Conservation (phyloP, 2,888 invertebrate genomes). For the Lordiphosa andalusiaca region DNA sequence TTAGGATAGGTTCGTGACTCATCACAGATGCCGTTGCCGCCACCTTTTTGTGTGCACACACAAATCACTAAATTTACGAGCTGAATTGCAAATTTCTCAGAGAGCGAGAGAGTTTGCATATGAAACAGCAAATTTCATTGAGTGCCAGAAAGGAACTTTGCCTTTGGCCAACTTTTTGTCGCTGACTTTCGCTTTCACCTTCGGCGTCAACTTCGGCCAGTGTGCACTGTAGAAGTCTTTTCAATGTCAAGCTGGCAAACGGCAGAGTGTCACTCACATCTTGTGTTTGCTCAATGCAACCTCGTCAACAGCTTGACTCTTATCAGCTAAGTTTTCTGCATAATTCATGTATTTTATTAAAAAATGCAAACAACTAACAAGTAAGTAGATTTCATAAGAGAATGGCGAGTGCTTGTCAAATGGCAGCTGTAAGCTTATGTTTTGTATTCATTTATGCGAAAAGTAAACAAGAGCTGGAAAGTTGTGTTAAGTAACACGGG, state of each 20-base stretch:
- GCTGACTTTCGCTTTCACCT: background rate
- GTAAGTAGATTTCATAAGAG: too few species aligned
- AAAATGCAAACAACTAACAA: conserved; percentile 46
- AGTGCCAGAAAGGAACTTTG: conserved; percentile 14
- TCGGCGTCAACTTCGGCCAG: background rate
- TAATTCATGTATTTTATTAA: conserved; percentile 62
- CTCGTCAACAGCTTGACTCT: conserved; percentile 18
- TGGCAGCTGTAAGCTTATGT: conserved; percentile 58
- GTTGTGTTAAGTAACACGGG: conserved; percentile 7
- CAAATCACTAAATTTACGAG: conserved; percentile 58
- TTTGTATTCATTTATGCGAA: conserved; percentile 67
- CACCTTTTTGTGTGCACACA: conserved; percentile 49
- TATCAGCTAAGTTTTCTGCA: conserved; percentile 49
- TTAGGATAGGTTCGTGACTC: conserved; percentile 30
- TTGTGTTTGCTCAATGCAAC: conserved; percentile 8
- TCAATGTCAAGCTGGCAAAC: conserved; percentile 24
- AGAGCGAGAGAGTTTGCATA: conserved; percentile 18
- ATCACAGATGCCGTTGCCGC: conserved; percentile 32
- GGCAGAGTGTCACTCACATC: conserved; percentile 7
- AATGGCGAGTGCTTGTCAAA: conserved; percentile 21
- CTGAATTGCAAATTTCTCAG: conserved; percentile 52
- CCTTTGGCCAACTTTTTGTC: conserved; percentile 14
- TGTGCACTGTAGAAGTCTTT: conserved; percentile 5
- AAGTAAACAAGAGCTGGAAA: conserved; percentile 7
- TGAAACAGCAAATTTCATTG: conserved; percentile 16